Evolutionary conservation across 2,888 invertebrate species (phyloP).

Genomic region (Mycalesis mineus): DNA sequence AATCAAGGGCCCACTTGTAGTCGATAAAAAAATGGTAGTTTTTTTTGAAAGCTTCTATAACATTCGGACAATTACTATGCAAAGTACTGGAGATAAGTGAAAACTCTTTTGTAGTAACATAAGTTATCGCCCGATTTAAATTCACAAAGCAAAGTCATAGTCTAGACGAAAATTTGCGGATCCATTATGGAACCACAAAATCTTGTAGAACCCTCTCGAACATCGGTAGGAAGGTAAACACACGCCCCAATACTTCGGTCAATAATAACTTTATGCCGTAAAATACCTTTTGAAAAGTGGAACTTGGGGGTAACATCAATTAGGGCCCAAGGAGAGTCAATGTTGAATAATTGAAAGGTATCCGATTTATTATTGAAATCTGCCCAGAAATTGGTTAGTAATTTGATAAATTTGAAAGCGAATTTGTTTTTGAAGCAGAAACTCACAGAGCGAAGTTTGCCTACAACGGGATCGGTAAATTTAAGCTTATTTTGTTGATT

Average conservation of each 20-base stretch:
- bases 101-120: too few species aligned
- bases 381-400: slow-evolving; percentile 19
- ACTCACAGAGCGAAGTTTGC: slow-evolving; percentile 16
- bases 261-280: slow-evolving; percentile 5
- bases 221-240: neutral
- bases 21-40: too few species aligned
- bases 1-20: too few species aligned
- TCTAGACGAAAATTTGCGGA: neutral
- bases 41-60: too few species aligned
- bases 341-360: slow-evolving; percentile 23
- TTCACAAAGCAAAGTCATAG: neutral
- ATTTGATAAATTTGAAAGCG: slow-evolving; percentile 23
- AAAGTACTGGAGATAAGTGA: too few species aligned
- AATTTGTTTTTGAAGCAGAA: slow-evolving; percentile 22
- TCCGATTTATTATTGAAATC: slow-evolving; percentile 22
- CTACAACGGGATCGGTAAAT: slow-evolving; percentile 17
- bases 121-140: too few species aligned
- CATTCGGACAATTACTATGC: too few species aligned
- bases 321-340: slow-evolving; percentile 8
- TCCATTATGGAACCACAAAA: neutral
- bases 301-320: slow-evolving; percentile 13
- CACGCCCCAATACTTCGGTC: neutral
- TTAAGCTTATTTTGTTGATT: slow-evolving; percentile 14
- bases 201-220: neutral
- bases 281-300: slow-evolving; percentile 8